phyloP scores from a whole-genome alignment of 2,113 vertebrate genomes.

The Anser brachyrhynchus region DNA sequence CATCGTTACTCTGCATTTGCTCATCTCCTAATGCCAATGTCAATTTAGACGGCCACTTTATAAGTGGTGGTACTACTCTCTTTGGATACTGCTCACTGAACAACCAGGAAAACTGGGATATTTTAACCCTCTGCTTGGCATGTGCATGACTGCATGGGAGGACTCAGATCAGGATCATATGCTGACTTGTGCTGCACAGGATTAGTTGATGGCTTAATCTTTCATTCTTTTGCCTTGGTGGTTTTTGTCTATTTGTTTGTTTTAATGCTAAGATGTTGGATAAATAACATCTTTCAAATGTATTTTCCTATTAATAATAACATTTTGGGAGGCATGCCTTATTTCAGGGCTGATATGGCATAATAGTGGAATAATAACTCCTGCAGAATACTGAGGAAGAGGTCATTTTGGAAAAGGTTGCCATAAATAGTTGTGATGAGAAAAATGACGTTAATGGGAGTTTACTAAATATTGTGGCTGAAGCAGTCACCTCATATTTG shows the following conservation, averaged over 20 bases:
- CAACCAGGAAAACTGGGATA: not conserved
- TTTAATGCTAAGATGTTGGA: not conserved
- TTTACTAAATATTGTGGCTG: not conserved
- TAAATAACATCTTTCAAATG: not conserved
- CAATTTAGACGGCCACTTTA: not conserved
- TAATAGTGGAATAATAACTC: not conserved
- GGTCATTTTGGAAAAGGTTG: slow-evolving; percentile 8
- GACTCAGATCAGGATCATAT: not conserved
- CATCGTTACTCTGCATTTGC: not conserved
- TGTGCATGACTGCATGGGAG: not conserved
- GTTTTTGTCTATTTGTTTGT: not conserved
- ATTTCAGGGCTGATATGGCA: not conserved
- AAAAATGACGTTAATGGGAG: not conserved
- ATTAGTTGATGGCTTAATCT: not conserved
- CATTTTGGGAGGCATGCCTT: not conserved
- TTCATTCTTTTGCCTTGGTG: not conserved
- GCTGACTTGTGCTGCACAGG: not conserved
- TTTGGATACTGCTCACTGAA: not conserved
- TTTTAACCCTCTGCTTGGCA: not conserved
- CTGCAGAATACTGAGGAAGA: not conserved
- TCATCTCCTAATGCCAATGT: not conserved
- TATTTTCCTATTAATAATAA: not conserved
- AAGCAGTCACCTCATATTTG: not conserved
- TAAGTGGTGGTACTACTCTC: not conserved
- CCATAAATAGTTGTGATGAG: not conserved